Evolutionary conservation across 2,113 vertebrate genomes (phyloP), one percentile per base, ranked within the genome.

Genomic region (Lampris megalopsis): DNA sequence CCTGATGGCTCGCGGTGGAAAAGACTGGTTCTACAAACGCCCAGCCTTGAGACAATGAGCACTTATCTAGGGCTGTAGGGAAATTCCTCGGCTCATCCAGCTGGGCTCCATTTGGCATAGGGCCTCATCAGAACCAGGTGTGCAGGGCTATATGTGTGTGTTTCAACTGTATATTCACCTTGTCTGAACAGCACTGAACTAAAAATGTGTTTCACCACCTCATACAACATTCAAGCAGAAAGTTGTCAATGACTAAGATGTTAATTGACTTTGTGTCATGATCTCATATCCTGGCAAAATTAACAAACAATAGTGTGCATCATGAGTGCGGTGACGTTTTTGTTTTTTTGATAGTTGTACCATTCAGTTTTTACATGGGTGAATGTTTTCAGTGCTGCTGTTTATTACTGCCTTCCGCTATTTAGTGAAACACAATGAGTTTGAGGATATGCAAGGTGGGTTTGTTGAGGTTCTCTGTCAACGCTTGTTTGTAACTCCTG

Each of bases 71-170:
- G 89, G 89, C 88, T 89, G 68, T 84, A 89, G 89, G 74, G 91
- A 93, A 92, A 92, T 93, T 94, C 89, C 88, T 90, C 66, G 64
- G 77, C 86, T 92, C 83, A 86, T 89, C 83, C 91, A 91, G 85
- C 86, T 92, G 88, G 80, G 88, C 77, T 86, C 78, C 68, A 82
- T 92, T 92, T 92, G 88, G 79, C 78, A 49, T 68, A 42, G 52
- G 71, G 78, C 82, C 78, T 91, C 77, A 93, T 91, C 85, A 89
- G 78, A 91, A 91, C 75, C 92, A 92, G 88, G 86, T 93, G 93
- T 86, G 73, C 43, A 63, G 80, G 71, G 73, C 73, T 40, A 61
- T 40, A 61, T 64, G 62, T 40, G 71, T 79, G 79, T 86, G 86
- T 82, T 88, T 90, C 68, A 53, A 79, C 71, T 83, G 82, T 71